Conservation (phyloP, 1,140 invertebrate species). For the Dryas iulia region DNA sequence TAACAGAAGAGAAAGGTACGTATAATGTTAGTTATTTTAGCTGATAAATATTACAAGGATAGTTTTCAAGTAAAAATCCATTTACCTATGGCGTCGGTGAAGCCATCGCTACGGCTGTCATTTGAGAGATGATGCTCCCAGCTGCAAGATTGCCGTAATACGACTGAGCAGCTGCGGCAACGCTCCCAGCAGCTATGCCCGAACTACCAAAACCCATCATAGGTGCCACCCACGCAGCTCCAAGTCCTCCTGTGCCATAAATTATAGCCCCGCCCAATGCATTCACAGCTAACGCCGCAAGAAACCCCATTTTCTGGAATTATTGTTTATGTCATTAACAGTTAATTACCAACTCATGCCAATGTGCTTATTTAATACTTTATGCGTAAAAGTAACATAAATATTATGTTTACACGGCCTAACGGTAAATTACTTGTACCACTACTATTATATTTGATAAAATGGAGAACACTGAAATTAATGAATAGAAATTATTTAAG, state of each 20-base stretch:
- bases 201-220: conserved; percentile 52
- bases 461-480: no score
- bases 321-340: no score
- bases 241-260: conserved; percentile 54
- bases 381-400: no score
- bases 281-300: conserved; percentile 49
- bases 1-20: no score
- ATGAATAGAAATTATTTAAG: no score
- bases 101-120: conserved; percentile 57
- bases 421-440: no score
- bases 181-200: conserved; percentile 52
- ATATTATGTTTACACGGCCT: no score
- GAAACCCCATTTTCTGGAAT: conserved; percentile 48
- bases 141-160: conserved; percentile 62
- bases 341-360: no score
- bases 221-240: conserved; percentile 44
- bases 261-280: conserved; percentile 48
- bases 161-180: conserved; percentile 58
- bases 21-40: no score
- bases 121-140: conserved; percentile 56
- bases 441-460: no score
- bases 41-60: no score
- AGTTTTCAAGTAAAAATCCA: background rate
- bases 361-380: no score
- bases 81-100: conserved; percentile 57